Percentiles rank a stretch among this genome's conserved stretches.
Evolutionary conservation across 2,113 vertebrate genomes (phyloP).

Genomic region (Sinocyclocheilus anshuiensis): DNA sequence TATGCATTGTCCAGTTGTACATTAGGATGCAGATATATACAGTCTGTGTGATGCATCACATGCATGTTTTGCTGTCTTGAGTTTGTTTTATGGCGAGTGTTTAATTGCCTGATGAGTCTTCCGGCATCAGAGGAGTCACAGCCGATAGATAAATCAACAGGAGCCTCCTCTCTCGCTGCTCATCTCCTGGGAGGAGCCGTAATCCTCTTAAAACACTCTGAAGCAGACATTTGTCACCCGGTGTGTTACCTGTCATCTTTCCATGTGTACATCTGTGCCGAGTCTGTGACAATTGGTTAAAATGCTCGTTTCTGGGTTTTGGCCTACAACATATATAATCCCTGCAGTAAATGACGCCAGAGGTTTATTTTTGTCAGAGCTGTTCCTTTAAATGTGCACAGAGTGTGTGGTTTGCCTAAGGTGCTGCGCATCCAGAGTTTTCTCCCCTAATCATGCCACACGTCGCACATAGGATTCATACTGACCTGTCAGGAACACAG

Average conservation of each 20-base stretch:
- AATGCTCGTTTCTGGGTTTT: not conserved
- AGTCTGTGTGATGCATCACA: not conserved
- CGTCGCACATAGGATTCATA: not conserved
- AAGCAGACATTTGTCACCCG: slow-evolving; percentile 67
- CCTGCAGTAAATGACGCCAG: not conserved
- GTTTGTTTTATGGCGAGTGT: not conserved
- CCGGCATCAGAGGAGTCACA: slow-evolving; percentile 53
- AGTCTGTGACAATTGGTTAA: not conserved
- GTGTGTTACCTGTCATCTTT: slow-evolving; percentile 3
- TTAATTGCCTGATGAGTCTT: slow-evolving; percentile 9
- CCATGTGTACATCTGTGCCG: not conserved
- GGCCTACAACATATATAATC: too few relatives aligned
- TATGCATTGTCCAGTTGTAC: not conserved
- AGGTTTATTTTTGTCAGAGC: not conserved
- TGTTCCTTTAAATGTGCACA: not conserved
- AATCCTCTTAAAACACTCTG: slow-evolving; percentile 70
- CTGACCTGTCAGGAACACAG: not conserved
- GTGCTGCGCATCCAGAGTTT: not conserved
- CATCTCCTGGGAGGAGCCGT: slow-evolving; percentile 51
- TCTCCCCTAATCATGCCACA: not conserved
- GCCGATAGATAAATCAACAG: slow-evolving; percentile 68
- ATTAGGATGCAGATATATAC: not conserved
- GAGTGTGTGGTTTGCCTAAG: not conserved
- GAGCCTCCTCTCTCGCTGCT: slow-evolving; percentile 21
- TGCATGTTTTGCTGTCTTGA: not conserved